Percentiles rank a stretch among this genome's conserved stretches.
Evolutionary conservation across 2,797 vertebrate genomes (phyloP).

Genomic region (Sparidentex hasta): DNA sequence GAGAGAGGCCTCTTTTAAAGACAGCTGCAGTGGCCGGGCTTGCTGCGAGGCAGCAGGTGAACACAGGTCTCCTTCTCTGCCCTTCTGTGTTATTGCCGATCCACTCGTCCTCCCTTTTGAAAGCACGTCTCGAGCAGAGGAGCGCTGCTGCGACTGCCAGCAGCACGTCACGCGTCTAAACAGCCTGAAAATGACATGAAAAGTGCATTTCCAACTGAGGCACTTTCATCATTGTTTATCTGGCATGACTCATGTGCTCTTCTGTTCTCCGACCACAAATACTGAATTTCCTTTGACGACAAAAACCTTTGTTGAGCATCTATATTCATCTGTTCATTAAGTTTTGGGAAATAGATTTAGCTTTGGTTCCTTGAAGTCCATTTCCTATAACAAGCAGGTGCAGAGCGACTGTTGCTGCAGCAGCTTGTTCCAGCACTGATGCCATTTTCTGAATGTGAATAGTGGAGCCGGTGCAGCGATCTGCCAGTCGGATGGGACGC

Average conservation of each 20-base stretch:
- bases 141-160: constrained; percentile 30
- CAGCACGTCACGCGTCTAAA: constrained; percentile 22
- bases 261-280: constrained; percentile 15
- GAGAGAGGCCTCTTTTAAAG: constrained; percentile 33
- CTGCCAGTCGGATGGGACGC: constrained; percentile 18
- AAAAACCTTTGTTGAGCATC: constrained; percentile 30
- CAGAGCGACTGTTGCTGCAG: constrained; percentile 2
- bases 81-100: constrained; percentile 49
- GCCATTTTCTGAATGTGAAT: constrained; percentile 30
- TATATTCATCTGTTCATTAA: constrained; percentile 40
- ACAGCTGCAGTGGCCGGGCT: constrained; percentile 30
- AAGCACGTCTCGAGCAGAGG: constrained; percentile 41
- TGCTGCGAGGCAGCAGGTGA: constrained; percentile 64
- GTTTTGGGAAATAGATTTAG: constrained; percentile 40
- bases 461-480: constrained; percentile 7
- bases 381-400: constrained; percentile 55
- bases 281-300: constrained; percentile 2
- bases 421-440: constrained; percentile 25
- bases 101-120: constrained; percentile 44
- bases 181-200: constrained; percentile 50
- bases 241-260: constrained; percentile 43
- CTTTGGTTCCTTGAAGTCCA: constrained; percentile 29
- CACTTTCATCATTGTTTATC: constrained; percentile 36
- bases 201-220: constrained; percentile 51
- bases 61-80: constrained; percentile 10